Base-by-base conservation (phyloP, 2,113 vertebrate species). In the Eptatretus burgeri region DNA sequence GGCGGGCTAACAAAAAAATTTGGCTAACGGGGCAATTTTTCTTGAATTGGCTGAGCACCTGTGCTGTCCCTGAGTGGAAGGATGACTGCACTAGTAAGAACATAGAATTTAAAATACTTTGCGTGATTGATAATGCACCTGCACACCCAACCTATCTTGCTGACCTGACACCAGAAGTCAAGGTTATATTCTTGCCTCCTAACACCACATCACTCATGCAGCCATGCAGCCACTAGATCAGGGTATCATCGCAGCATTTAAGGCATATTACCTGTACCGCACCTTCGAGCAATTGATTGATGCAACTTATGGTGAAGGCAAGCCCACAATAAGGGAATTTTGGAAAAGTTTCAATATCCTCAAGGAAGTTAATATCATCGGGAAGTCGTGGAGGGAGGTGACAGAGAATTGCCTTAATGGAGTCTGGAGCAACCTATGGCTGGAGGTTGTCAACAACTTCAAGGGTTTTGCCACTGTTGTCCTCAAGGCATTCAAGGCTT, bases 181-280 rank as follows among this genome's bases (percentile, higher is more conserved):
- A 17, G 52, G 52, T 56, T 17, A 16, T 56, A 17, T 56, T 56
- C 14, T 17, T 56, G 14, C 52, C 52, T 17, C 52, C 52, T 17
- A 56, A 56, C 52, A 56, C 52, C 14, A 17, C 52, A 17, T 56
- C 52, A 17, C 52, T 56, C 14, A 14, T 56, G 14, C 52, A 56
- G 52, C n/a, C n/a, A n/a, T n/a, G n/a, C 52, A 56, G 52, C 52
- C 52, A 16, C 52, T 56, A 17, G 52, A 56, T 56, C 52, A 56
- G 52, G 52, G 52, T 14, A 17, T 56, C 18, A 17, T 56, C 14
- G 14, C 5, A 14, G 18, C 52, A 17, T 56, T 56, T 56, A 56
- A 56, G 52, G 8, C 52, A 14, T 56, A 56, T 17, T 56, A 56
- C 52, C 18, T 56, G 4, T 16, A 17, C 14, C 52, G 52, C 14